Conservation (phyloP, 2,113 vertebrate species). For the Thoracochromis brauschi region DNA sequence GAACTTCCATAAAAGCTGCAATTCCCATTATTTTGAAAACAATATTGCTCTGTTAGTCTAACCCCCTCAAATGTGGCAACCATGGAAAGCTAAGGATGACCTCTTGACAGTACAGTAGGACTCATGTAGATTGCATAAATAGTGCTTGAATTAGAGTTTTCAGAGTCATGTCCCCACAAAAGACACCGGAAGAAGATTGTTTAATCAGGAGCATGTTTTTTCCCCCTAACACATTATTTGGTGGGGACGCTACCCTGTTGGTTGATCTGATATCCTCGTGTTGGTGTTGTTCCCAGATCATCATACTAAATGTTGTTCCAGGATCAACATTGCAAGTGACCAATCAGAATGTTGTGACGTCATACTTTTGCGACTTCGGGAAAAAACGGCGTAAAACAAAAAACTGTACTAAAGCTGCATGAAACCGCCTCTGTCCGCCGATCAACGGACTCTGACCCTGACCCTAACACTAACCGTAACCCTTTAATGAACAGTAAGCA, state of each 20-base stretch:
- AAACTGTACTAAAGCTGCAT: no score
- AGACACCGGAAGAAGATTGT: rapidly evolving
- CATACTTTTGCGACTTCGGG: no score
- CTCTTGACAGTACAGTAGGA: background rate
- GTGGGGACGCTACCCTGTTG: background rate
- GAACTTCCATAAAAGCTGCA: background rate
- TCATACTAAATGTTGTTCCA: no score
- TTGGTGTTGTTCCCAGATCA: no score
- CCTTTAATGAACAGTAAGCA: no score
- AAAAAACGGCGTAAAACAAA: no score
- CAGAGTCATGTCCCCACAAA: background rate
- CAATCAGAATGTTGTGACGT: no score
- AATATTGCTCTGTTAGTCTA: background rate
- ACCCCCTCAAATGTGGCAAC: background rate
- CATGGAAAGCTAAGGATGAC: background rate
- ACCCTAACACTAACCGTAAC: no score
- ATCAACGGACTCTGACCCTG: no score
- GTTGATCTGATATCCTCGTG: no score
- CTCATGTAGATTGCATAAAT: background rate
- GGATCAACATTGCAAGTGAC: no score
- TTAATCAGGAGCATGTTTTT: background rate
- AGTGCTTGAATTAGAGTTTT: background rate
- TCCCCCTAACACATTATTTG: background rate
- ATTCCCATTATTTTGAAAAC: rapidly evolving
- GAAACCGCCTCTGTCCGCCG: no score